Conservation (phyloP, 2,113 vertebrate genomes). For the Scomber japonicus region DNA sequence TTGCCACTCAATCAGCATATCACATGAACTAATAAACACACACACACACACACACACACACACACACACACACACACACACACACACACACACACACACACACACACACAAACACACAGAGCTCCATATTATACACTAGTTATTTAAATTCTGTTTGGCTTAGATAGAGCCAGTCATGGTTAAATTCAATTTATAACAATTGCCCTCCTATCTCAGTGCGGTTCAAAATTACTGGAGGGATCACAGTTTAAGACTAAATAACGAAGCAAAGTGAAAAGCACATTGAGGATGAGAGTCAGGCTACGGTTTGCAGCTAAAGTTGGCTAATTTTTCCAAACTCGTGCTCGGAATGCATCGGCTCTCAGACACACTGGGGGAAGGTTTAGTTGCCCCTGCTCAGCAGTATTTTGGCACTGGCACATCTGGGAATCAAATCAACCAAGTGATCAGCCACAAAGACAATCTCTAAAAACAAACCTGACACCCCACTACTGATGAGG, state of each 20-base stretch:
- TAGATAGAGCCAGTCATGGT: slow-evolving; percentile 52
- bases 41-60: background rate
- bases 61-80: background rate
- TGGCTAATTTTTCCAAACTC: slow-evolving; percentile 45
- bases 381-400: slow-evolving; percentile 30
- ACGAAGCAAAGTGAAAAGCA: slow-evolving; percentile 54
- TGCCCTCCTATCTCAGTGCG: slow-evolving; percentile 54
- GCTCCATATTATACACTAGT: slow-evolving; percentile 1
- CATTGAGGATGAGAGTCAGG: slow-evolving; percentile 46
- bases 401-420: slow-evolving; percentile 46
- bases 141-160: slow-evolving; percentile 51
- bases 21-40: slow-evolving; percentile 58
- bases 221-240: slow-evolving; percentile 53
- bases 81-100: background rate
- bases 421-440: slow-evolving; percentile 66
- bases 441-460: slow-evolving; percentile 36
- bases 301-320: slow-evolving; percentile 47
- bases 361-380: slow-evolving; percentile 18
- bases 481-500: slow-evolving; percentile 64
- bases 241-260: slow-evolving; percentile 50
- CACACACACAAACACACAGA: slow-evolving; percentile 2
- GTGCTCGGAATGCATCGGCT: slow-evolving; percentile 46
- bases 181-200: slow-evolving; percentile 69
- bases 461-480: slow-evolving; percentile 56
- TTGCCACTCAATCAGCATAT: slow-evolving; percentile 53